Base-by-base conservation (phyloP, 1,140 invertebrate species). In the Eueides isabella region DNA sequence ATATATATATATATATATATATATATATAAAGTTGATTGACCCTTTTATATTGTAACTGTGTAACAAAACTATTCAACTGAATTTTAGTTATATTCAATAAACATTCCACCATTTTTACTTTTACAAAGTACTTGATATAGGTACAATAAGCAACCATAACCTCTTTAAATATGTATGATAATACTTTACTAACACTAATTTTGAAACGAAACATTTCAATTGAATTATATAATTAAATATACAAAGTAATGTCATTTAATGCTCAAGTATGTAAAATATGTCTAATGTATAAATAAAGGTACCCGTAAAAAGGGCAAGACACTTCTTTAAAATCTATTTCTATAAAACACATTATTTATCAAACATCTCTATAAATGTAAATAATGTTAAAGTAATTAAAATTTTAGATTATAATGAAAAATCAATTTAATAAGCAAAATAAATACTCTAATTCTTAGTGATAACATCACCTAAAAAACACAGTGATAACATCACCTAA, bases 231-330 rank as follows among this genome's bases (percentile, higher is more conserved):
- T 2, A 55, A 55, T 6, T 4, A 26, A 55, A 19, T 23, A 11
- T 55, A 31, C 31, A 26, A 55, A 55, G 11, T 14, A 55, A 55
- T 55, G n/a, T 55, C 23, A 55, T 55, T 55, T 55, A 26, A 26
- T 23, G 23, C 48, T 26, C 7, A 55, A 7, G 9, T 55, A 26
- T 26, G 5, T 12, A 12, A 26, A 26, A 55, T 55, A 26, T 26
- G 1, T 3, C 19, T 55, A 55, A 11, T 11, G 26, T 26, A 38
- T 55, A 12, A 55, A 55, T 55, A 55, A 55, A 26, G 26, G 2
- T 23, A 55, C 48, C 23, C 48, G 48, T 55, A 55, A 55, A 55
- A 55, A 11, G 48, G 11, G 48, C 48, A 55, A 55, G 48, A 55
- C 35, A 12, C 35, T 38, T 38, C 31, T 3, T 2, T 0, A 9